Conservation (phyloP, 2,113 vertebrate genomes). For the Patagioenas fasciata region DNA sequence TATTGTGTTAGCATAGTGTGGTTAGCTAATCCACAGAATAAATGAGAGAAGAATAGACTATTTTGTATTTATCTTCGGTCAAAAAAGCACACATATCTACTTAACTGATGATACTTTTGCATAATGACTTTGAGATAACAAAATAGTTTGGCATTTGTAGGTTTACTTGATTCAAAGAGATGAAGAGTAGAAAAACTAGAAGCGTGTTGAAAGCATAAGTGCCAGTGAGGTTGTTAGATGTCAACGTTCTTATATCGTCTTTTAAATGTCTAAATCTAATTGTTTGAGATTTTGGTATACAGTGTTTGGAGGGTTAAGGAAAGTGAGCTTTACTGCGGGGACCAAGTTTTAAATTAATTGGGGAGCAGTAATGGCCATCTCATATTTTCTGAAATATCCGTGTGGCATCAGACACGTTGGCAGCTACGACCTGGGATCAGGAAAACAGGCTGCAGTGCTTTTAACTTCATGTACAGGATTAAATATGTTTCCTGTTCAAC, state of each 20-base stretch:
- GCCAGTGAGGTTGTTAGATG: background rate
- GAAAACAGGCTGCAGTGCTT: background rate
- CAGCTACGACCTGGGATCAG: background rate
- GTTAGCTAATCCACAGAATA: background rate
- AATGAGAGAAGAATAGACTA: background rate
- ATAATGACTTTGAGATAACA: background rate
- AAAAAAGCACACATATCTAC: background rate
- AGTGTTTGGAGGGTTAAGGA: background rate
- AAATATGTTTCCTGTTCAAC: background rate
- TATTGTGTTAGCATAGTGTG: background rate
- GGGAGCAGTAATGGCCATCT: background rate
- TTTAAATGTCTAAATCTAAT: background rate
- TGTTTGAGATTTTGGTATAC: background rate
- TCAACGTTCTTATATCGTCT: background rate
- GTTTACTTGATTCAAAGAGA: background rate
- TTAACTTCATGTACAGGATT: background rate
- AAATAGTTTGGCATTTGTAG: background rate
- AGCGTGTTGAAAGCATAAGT: background rate
- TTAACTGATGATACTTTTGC: background rate
- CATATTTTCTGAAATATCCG: accelerated
- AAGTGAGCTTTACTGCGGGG: background rate
- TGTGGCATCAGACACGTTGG: background rate
- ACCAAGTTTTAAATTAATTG: background rate
- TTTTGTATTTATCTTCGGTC: background rate
- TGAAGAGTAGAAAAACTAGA: background rate